A percentile compares a stretch with the other conserved stretches of the same genome.
Conservation (phyloP, 2,888 invertebrate species). For the Pegoplata infirma region DNA sequence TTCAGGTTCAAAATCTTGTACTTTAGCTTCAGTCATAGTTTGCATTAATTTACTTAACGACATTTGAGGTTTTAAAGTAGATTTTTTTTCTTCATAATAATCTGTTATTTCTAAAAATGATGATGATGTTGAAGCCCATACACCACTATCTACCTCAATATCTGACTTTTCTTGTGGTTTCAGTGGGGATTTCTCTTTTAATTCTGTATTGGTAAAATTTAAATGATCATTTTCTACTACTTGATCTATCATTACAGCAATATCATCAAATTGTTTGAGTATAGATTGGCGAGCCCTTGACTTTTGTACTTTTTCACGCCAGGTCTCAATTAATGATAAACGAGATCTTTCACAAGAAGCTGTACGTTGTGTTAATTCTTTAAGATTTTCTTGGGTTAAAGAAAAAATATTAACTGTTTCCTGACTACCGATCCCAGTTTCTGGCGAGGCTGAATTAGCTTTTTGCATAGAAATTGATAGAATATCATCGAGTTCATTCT, state of each 20-base stretch:
- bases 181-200: constrained; percentile 47
- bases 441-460: constrained; percentile 6
- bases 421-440: not conserved
- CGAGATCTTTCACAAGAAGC: constrained; percentile 65
- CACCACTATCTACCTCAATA: constrained; percentile 42
- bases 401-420: constrained; percentile 71
- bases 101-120: constrained; percentile 31
- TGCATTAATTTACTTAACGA: constrained; percentile 68
- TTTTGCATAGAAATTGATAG: constrained; percentile 38
- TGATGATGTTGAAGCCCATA: constrained; percentile 31
- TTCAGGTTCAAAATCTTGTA: constrained; percentile 54
- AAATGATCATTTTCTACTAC: constrained; percentile 70
- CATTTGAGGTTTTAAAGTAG: constrained; percentile 55
- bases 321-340: constrained; percentile 72
- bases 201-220: constrained; percentile 69
- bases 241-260: constrained; percentile 71
- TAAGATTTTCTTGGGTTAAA: constrained; percentile 72
- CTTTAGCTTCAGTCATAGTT: constrained; percentile 68
- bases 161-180: constrained; percentile 11
- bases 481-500: constrained; percentile 16
- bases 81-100: constrained; percentile 37
- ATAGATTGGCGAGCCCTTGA: constrained; percentile 71
- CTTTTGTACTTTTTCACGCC: constrained; percentile 76
- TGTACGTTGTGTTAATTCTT: constrained; percentile 68
- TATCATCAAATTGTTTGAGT: constrained; percentile 70